Base-by-base conservation (phyloP, 2,797 vertebrate species). In the Geotrypetes seraphini region DNA sequence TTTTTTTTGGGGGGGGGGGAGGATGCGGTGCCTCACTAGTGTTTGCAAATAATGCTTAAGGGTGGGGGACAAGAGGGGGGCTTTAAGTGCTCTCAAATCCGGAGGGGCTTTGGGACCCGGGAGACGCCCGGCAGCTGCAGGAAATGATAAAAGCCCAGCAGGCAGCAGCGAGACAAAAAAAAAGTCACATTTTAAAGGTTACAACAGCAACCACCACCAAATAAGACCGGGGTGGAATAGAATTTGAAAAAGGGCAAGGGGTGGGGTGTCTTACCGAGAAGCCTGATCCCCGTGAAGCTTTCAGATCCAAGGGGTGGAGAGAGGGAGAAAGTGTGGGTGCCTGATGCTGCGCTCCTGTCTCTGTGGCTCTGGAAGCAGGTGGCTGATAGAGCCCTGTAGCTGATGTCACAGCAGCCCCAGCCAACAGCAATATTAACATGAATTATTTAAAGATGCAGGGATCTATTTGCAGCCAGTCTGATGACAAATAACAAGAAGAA, bases 391-490 rank as follows among this genome's bases (percentile, higher is more conserved):
- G 33, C 43, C 53, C 35, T 26, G 25, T 50, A 39, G 56, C 56
- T 54, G 56, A 54, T 59, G 56, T 54, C 56, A 49, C 29, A 32
- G 36, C 34, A 24, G 43, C 36, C 47, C 41, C 51, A 39, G 37
- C 47, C 51, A 47, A 46, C 39, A 39, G 51, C 38, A 38, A 50
- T 36, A 33, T 53, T 35, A 28, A 43, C 19, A 37, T 43, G 44
- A 49, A 49, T 55, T 43, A 55, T 55, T 60, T 60, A 60, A 60
- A 60, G 57, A 36, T 14, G 40, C 39, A 60, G 51, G n/a, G 31
- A 55, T 46, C 40, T 40, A 29, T 53, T 45, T 39, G 43, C 43
- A 36, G 49, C 7, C 36, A 9, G 13, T n/a, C n/a, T n/a, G n/a
- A n/a, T n/a, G n/a, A n/a, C n/a, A n/a, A n/a, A n/a, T n/a, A n/a